phyloP scores from a whole-genome alignment of 2,113 vertebrate genomes.

The Cebus imitator region DNA sequence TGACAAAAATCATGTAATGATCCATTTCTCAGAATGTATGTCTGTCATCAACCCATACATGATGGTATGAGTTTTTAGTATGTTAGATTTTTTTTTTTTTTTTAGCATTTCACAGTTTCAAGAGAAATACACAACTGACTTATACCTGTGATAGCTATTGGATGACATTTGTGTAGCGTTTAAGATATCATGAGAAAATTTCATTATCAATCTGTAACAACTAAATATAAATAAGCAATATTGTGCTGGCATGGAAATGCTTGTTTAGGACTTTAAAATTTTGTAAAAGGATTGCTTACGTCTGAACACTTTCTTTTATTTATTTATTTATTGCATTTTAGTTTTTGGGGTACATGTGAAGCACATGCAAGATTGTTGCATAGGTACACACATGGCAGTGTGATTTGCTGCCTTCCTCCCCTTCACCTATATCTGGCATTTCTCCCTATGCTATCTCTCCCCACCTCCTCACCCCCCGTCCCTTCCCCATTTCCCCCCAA shows the following conservation, averaged over 20 bases:
- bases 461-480: no score
- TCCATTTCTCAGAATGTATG: neutral
- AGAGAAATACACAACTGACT: neutral
- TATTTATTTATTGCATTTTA: no score
- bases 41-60: neutral
- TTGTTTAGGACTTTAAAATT: neutral
- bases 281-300: neutral
- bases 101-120: neutral
- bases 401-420: no score
- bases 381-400: no score
- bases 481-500: no score
- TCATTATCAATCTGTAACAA: neutral
- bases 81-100: neutral
- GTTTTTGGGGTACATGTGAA: no score
- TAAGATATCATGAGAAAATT: neutral
- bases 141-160: neutral
- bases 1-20: neutral
- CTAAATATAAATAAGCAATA: neutral
- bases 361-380: no score
- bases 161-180: neutral
- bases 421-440: no score
- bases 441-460: no score
- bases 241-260: neutral
- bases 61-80: neutral
- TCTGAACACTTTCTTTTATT: neutral